Evolutionary conservation across 2,888 invertebrate genomes (phyloP), one percentile per base, ranked within the genome.

Genomic region (Mylabris sibirica): DNA sequence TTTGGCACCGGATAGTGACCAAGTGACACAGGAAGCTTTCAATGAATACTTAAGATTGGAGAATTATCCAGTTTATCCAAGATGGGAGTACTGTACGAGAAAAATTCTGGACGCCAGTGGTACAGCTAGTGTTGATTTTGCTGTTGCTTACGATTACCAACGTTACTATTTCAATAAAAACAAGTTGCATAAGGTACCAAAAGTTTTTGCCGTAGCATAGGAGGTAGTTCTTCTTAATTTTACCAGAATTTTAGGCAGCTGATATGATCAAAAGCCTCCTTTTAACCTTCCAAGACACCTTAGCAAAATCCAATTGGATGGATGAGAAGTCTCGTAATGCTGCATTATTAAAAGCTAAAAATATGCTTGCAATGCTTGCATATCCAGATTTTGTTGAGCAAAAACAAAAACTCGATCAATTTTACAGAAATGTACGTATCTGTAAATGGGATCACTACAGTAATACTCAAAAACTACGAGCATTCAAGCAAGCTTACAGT

Each of bases 221-320:
- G 38, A 14, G 8, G 30, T 30, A 6, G 44, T n/a, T 1, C 4
- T 44, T 44, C 44, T n/a, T 3, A 44, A 11, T 53, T 17, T 26
- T 66, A 49, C 14, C 49, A 34, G 63, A 14, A 63, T 41, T 75
- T 73, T 53, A 84, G 84, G 81, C 81, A 1, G 61, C 72, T 6
- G 76, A 81, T 64, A 82, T 86, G 85, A 84, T 88, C 6, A 78
- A 80, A 49, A 85, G 87, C 76, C 78, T 89, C 0, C 80, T 85
- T 63, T 76, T 78, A 34, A 83, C 87, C 1, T 89, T 88, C 76
- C 80, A 82, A 66, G 84, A 86, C 22, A 79, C 87, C 0, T 74
- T 89, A 4, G 71, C 81, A 14, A 82, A 84, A 34, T 83, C 85
- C 9, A 81, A 84, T 14, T 89, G 89, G 89, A 86, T 89, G 86